phyloP scores from a whole-genome alignment of 2,888 invertebrate genomes.

The Deilephila porcellus region DNA sequence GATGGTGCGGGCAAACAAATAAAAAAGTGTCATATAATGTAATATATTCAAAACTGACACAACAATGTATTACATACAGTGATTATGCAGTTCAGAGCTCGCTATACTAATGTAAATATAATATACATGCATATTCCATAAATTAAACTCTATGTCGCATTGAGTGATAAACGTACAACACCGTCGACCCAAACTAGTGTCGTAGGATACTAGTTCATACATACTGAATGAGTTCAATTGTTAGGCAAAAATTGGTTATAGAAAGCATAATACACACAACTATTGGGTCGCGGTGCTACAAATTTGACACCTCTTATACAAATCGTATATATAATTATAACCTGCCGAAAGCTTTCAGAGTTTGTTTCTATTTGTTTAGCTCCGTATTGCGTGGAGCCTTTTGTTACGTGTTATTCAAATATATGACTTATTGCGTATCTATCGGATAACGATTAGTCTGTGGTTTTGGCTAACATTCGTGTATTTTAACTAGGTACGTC shows the following conservation, averaged over 20 bases:
- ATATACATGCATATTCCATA: conserved; percentile 15
- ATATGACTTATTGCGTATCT: no score
- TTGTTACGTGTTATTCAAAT: neutral
- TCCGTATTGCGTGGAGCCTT: neutral
- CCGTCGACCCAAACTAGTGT: conserved; percentile 2
- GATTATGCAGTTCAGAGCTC: conserved; percentile 7
- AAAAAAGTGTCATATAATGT: conserved; percentile 32
- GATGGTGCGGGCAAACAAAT: conserved; percentile 27
- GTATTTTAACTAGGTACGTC: neutral
- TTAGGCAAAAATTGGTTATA: conserved; percentile 6
- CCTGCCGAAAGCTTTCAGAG: conserved; percentile 5
- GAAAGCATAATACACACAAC: neutral
- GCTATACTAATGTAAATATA: neutral
- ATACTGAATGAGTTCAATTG: neutral
- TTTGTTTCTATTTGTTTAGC: neutral
- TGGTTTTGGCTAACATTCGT: neutral
- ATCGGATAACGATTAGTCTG: no score
- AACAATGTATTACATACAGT: conserved; percentile 27
- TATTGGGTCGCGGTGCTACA: neutral
- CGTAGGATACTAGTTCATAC: neutral
- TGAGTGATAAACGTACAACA: conserved; percentile 21
- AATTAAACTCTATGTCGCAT: conserved; percentile 27
- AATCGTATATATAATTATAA: conserved; percentile 11
- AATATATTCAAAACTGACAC: conserved; percentile 32
- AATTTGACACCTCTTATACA: neutral